Base-by-base conservation (phyloP, 2,113 vertebrate species). In the Phylloscopus whistleri region DNA sequence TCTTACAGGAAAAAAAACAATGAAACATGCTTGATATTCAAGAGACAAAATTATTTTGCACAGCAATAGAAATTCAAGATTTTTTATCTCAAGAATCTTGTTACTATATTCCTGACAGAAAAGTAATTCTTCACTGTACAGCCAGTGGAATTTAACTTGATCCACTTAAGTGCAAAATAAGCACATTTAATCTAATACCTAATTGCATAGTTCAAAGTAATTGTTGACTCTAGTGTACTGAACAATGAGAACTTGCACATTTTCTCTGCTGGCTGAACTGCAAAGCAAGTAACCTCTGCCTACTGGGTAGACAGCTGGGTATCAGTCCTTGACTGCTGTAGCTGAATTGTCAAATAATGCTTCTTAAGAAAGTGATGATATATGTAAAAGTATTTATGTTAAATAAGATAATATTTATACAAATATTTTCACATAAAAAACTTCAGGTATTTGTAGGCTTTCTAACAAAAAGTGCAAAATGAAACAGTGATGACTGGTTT, bases 241-340 rank as follows among this genome's bases (percentile, higher is more conserved):
- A 95, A 53, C 28, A 69, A 16, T 11, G 11, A 85, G 44, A 92
- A 67, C 58, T 76, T 79, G 66, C 8, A 62, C 52, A 76, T 89
- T 39, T 66, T 15, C 16, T 70, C 76, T 69, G 22, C 18, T 41
- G 46, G 24, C 46, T 68, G 56, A 87, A 51, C 7, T 26, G 27
- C 21, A 31, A 76, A 56, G 49, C 13, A 52, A 80, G 19, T 5
- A 92, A 75, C 66, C 17, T 52, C 39, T 14, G 20, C 31, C 56
- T 79, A 2, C 31, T 41, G 10, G 24, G 31, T 23, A 30, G 68
- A 44, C 44, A 72, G 53, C 22, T 16, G 37, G 24, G 18, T 44
- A 22, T 37, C 19, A 53, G 31, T 26, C 11, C 23, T 27, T 6
- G 2, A 0, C 12, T 84, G 37, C 33, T 49, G 10, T 0, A 37